Evolutionary conservation across 2,113 vertebrate genomes (phyloP), one percentile per base, ranked within the genome.

Genomic region (Indicator maculatus): DNA sequence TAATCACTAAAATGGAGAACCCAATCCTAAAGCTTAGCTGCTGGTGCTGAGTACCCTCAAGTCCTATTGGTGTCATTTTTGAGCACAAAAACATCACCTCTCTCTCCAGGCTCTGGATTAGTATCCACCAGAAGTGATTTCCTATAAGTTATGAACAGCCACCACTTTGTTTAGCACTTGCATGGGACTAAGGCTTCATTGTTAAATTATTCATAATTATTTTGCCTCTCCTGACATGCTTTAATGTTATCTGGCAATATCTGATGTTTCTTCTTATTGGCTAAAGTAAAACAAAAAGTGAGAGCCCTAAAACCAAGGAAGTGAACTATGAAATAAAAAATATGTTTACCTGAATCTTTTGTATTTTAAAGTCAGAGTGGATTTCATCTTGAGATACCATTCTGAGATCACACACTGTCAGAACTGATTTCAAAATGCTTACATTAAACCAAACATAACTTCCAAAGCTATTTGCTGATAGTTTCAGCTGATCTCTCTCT

Each of bases 301-400:
- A 70, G 24, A 9, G 41, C 1, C 2, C 2, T 1, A 6, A 0
- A 2, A 75, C 20, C 12, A 74, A 67, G 30, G 2, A 31, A 66
- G 74, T 80, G 70, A 72, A 69, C 4, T 0, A 15, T 8, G 2
- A 61, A 50, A 83, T 18, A 12, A 61, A 70, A 53, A 2, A 1
- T 31, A 5, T 41, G 61, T 6, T 6, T 6, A 12, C 70, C 28
- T 2, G 9, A 28, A 28, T 8, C 50, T 83, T 66, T 73, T 21
- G 13, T 5, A 12, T n/a, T n/a, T 71, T 63, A 66, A 39, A 71
- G 8, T 33, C 64, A 63, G 61, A 71, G 15, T 50, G 47, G 36
- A 33, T 85, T 63, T 83, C 66, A 60, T 33, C 21, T 36, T 41
- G 38, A 90, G 58, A 41, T 36, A 33, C 3, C 4, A 16, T 50